Evolutionary conservation across 2,797 vertebrate species (phyloP), one percentile per base, ranked within the genome.

Genomic region (Liparis tanakae): DNA sequence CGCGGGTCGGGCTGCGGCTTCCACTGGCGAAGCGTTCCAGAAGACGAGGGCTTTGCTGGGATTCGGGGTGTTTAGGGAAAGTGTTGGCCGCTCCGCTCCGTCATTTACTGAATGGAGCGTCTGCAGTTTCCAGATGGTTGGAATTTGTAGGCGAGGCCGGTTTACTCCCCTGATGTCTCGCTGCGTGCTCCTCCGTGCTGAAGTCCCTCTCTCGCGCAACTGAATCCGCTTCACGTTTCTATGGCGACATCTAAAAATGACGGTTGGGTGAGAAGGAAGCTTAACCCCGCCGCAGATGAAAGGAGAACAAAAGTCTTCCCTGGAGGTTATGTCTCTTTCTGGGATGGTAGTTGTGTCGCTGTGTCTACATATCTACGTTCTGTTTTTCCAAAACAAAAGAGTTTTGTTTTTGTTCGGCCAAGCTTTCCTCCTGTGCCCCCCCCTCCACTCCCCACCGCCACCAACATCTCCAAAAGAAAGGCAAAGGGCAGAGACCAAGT

Each of bases 51-150:
- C 22, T 80, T 84, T 71, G 25, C 80, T 70, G 56, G 64, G 76
- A 83, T 78, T 82, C 60, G 61, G 74, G 74, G 80, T 89, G 84
- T 88, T 84, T 86, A 83, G 83, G 84, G 91, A 53, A 91, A 87
- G 84, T 70, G 64, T 84, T 91, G 91, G 88, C 91, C 82, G 66
- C 85, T 59, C 81, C 79, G 78, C 85, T 79, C 85, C 74, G 70
- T 90, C 89, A 91, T 93, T 93, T 90, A 85, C 82, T 92, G 89
- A 93, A 92, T 90, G 84, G 83, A 84, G 67, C 9, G 79, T 88
- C 87, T 90, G 87, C 81, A 86, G 64, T 92, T 91, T 93, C 88
- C 93, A 93, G 91, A 88, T 89, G 87, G 81, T 88, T 89, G 83
- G 81, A 90, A 91, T 91, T 91, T 92, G 70, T 78, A 79, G 80